phyloP scores from a whole-genome alignment of 2,113 vertebrate species.

The Morphnarchus princeps region DNA sequence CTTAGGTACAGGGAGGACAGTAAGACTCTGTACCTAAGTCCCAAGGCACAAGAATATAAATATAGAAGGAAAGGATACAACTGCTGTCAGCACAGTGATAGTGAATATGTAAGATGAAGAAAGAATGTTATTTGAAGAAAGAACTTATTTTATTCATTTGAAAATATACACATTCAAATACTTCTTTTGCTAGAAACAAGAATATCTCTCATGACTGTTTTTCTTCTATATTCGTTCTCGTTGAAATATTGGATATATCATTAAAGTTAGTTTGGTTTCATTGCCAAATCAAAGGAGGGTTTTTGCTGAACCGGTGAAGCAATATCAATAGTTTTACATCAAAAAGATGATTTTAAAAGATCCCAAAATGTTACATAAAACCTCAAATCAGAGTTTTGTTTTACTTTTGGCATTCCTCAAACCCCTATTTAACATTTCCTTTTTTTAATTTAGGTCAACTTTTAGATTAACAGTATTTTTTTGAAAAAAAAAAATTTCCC shows the following conservation, averaged over 20 bases:
- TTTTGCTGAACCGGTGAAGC: background rate
- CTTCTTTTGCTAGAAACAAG: background rate
- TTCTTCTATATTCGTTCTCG: background rate
- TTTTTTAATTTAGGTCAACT: background rate
- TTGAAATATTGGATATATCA: background rate
- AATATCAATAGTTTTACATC: background rate
- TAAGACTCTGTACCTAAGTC: background rate
- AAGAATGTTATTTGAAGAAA: background rate
- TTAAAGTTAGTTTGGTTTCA: background rate
- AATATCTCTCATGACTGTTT: background rate
- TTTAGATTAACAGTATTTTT: background rate
- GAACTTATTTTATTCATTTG: background rate
- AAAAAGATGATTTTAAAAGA: background rate
- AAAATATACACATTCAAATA: background rate
- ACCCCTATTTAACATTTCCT: background rate
- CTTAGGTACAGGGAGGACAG: background rate
- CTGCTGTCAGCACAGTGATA: background rate
- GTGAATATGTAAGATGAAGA: background rate
- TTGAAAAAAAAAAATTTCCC: background rate
- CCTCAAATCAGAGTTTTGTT: background rate
- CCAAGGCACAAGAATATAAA: background rate
- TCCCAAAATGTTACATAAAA: background rate
- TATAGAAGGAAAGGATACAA: background rate
- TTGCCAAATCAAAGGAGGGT: background rate
- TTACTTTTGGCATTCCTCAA: background rate